Evolutionary conservation across 2,888 invertebrate species (phyloP).

Genomic region (Caenorhabditis japonica): DNA sequence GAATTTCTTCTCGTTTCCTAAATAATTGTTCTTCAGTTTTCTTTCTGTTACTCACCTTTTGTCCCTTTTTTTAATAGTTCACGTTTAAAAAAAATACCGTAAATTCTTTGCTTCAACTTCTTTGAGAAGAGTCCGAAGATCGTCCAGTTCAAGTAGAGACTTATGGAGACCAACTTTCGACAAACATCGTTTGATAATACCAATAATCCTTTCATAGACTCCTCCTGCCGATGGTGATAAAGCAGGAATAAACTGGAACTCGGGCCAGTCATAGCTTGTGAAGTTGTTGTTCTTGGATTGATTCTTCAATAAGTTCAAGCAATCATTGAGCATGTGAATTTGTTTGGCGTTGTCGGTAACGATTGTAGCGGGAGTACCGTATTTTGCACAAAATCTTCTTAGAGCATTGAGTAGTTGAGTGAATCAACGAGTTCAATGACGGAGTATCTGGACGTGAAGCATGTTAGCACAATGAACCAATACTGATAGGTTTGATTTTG

Average conservation of each 20-base stretch:
- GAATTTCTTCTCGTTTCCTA: too few species aligned
- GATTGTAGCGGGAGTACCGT: constrained; percentile 10
- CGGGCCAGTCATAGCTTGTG: too few species aligned
- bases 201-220: constrained; percentile 78
- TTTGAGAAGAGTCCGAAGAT: constrained; percentile 8
- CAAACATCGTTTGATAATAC: constrained; percentile 40
- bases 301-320: too few species aligned
- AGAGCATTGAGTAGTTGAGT: not conserved
- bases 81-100: too few species aligned
- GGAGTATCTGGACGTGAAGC: constrained; percentile 17
- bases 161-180: constrained; percentile 8
- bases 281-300: too few species aligned
- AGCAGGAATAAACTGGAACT: too few species aligned
- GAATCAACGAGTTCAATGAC: constrained; percentile 1
- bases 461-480: constrained; percentile 25
- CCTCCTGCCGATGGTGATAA: constrained; percentile 78
- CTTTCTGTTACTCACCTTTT: too few species aligned
- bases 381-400: constrained; percentile 7
- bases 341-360: constrained; percentile 18
- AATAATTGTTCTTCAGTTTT: too few species aligned
- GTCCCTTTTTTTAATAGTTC: too few species aligned
- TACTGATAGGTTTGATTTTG: not conserved
- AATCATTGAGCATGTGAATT: not conserved
- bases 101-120: too few species aligned
- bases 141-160: constrained; percentile 1